A percentile compares a stretch with the other conserved stretches of the same genome.
phyloP scores from a whole-genome alignment of 2,113 vertebrate genomes.

The Elanus axillaris region DNA sequence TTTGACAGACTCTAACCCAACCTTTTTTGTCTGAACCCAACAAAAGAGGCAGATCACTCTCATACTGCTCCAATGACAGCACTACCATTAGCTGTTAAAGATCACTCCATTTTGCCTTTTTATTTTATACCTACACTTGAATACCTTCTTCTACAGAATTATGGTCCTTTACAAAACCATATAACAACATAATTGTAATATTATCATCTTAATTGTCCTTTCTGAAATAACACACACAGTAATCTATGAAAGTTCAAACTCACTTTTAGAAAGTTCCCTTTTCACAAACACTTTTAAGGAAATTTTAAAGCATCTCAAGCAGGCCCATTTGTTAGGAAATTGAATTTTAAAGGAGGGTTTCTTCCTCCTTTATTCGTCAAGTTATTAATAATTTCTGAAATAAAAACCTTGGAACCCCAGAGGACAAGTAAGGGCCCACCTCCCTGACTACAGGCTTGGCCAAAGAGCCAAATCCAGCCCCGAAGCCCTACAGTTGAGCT shows the following conservation, averaged over 20 bases:
- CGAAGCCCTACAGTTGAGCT: neutral
- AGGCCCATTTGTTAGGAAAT: neutral
- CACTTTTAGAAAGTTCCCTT: neutral
- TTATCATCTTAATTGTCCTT: neutral
- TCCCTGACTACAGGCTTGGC: neutral
- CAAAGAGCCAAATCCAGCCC: neutral
- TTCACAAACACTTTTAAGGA: neutral
- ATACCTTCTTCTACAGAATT: neutral
- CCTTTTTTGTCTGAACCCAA: neutral
- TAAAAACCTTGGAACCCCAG: neutral
- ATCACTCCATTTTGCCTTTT: neutral
- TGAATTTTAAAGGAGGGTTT: neutral
- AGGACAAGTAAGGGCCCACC: neutral
- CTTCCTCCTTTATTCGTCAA: neutral
- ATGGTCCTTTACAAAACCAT: neutral
- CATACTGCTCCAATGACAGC: neutral
- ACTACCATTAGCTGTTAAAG: neutral
- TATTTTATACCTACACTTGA: neutral
- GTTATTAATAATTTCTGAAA: neutral
- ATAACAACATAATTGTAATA: neutral
- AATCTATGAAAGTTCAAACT: neutral
- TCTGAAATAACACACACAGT: neutral
- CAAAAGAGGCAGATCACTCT: neutral
- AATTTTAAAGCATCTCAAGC: neutral
- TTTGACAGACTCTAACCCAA: neutral